Evolutionary conservation across 92 coral and sea anemone species (phyloP).

Genomic region (Epizoanthus scotinus): DNA sequence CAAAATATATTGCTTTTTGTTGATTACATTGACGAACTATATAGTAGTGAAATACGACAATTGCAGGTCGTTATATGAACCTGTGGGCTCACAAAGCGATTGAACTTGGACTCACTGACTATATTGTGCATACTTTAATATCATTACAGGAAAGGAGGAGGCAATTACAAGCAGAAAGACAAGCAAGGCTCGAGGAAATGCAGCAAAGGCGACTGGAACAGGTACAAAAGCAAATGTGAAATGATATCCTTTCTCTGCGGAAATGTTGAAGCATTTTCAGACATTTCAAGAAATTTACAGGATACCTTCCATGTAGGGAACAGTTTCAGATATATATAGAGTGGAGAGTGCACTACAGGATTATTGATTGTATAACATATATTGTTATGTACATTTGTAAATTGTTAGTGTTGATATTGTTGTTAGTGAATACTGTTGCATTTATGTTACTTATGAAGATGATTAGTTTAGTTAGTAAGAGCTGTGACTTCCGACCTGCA

Average conservation of each 20-base stretch:
- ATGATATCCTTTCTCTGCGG: background rate
- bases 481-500: background rate
- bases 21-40: no score
- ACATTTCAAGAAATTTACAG: no score
- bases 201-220: conserved; percentile 90
- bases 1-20: no score
- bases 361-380: no score
- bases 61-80: background rate
- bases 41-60: no score
- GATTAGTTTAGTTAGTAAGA: background rate
- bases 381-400: no score
- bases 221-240: conserved; percentile 51
- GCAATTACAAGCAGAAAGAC: conserved; percentile 89
- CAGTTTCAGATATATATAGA: background rate
- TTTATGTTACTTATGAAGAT: background rate
- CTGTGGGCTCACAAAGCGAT: background rate
- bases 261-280: background rate
- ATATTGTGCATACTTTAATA: background rate
- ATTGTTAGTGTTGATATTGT: background rate
- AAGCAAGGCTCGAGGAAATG: conserved; percentile 96
- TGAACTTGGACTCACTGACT: background rate
- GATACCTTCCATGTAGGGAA: no score
- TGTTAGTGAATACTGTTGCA: background rate
- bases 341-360: background rate
- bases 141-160: conserved; percentile 87